phyloP scores from a whole-genome alignment of 2,888 invertebrate species.

The Strigamia maritima region DNA sequence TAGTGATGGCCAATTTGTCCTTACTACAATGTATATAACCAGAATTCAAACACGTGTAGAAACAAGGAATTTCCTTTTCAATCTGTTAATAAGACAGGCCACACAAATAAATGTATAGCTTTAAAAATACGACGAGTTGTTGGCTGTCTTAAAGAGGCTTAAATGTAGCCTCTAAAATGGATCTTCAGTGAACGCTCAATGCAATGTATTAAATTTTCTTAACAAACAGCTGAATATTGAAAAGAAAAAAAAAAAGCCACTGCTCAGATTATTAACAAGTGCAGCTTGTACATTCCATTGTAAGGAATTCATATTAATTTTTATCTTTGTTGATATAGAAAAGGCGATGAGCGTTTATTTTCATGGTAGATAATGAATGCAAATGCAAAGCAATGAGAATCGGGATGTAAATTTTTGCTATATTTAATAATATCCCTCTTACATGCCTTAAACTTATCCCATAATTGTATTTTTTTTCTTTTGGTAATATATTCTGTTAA shows the following conservation, averaged over 20 bases:
- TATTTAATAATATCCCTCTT: neutral
- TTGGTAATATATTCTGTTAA: too few relatives aligned
- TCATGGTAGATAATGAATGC: neutral
- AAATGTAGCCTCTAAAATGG: neutral
- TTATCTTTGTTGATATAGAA: neutral
- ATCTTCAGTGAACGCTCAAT: slow-evolving; percentile 18
- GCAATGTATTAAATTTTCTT: slow-evolving; percentile 30
- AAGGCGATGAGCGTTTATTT: slow-evolving; percentile 1
- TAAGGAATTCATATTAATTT: slow-evolving; percentile 18
- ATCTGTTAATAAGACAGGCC: slow-evolving; percentile 1
- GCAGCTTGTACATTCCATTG: slow-evolving; percentile 27
- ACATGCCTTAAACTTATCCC: neutral
- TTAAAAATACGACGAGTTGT: neutral
- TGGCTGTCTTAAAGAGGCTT: slow-evolving; percentile 16
- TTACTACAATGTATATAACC: neutral
- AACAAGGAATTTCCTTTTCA: neutral
- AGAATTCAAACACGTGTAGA: neutral
- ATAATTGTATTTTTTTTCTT: too few relatives aligned
- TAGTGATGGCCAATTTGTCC: neutral
- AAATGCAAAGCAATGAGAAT: neutral
- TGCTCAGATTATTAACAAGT: slow-evolving; percentile 5
- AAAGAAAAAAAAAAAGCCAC: slow-evolving; percentile 18
- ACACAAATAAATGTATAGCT: slow-evolving; percentile 5
- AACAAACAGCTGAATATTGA: neutral
- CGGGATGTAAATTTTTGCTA: too few relatives aligned